Conservation (phyloP, 2,797 vertebrate genomes). For the Emys orbicularis region DNA sequence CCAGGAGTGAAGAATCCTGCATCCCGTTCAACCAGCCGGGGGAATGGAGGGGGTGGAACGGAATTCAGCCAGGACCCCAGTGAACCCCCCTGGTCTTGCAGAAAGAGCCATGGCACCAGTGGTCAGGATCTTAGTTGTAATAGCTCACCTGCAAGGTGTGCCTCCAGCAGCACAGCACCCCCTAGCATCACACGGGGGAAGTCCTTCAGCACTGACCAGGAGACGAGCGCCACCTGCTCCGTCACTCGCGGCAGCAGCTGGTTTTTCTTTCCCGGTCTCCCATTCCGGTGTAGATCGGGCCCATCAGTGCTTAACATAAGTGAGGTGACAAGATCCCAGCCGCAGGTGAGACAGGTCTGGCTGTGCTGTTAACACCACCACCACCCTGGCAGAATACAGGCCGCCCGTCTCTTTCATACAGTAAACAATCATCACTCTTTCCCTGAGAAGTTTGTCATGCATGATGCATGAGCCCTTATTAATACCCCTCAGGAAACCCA, state of each 20-base stretch:
- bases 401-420: rapidly evolving
- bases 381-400: not conserved
- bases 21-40: rapidly evolving
- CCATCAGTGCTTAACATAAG: not conserved
- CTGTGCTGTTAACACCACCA: rapidly evolving
- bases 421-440: not conserved
- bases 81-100: not conserved
- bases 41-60: not conserved
- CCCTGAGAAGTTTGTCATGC: rapidly evolving
- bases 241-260: not conserved
- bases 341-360: not conserved
- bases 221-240: not conserved
- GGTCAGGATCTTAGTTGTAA: not conserved
- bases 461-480: conserved; percentile 24
- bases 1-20: not conserved
- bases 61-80: not conserved
- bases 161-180: not conserved
- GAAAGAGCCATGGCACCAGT: not conserved
- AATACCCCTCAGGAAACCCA: not conserved
- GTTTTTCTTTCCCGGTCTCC: not conserved
- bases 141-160: not conserved
- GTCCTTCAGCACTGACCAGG: not conserved
- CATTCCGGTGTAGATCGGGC: not conserved
- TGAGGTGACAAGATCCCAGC: not conserved
- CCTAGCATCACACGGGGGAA: too few relatives aligned